Conservation (phyloP, 2,797 vertebrate genomes). For the Onychomys torridus region DNA sequence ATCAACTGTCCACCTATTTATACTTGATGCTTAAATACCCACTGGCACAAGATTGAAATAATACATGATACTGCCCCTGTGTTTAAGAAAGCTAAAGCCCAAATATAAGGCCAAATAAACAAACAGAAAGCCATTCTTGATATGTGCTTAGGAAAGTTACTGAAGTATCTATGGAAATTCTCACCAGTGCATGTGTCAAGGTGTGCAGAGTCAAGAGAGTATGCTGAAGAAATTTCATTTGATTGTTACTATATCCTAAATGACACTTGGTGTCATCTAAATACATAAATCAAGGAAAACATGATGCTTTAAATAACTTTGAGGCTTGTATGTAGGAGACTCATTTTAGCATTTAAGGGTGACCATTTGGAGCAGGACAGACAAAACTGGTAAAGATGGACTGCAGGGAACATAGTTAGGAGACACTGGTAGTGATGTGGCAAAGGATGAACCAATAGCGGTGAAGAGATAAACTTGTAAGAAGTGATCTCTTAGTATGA, state of each 20-base stretch:
- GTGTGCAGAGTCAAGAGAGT: neutral
- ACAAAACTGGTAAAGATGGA: neutral
- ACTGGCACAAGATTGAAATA: neutral
- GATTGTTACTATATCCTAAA: neutral
- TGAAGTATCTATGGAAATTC: neutral
- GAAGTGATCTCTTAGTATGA: neutral
- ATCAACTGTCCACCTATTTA: neutral
- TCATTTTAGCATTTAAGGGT: neutral
- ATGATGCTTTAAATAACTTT: neutral
- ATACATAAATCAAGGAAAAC: neutral
- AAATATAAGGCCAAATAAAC: neutral
- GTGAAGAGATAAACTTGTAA: neutral
- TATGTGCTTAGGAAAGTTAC: neutral
- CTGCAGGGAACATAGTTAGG: neutral
- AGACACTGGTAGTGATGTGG: neutral
- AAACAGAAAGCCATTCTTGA: neutral
- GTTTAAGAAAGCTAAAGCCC: slow-evolving; percentile 22
- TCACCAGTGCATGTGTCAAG: neutral
- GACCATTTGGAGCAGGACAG: neutral
- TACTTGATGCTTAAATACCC: neutral
- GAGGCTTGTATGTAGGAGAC: neutral
- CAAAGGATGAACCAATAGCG: neutral
- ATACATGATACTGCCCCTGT: neutral
- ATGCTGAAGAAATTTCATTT: neutral
- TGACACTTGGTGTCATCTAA: neutral